A percentile compares a stretch with the other conserved stretches of the same genome.
Evolutionary conservation across 2,797 vertebrate genomes (phyloP).

Genomic region (Rhinichthys osculus): DNA sequence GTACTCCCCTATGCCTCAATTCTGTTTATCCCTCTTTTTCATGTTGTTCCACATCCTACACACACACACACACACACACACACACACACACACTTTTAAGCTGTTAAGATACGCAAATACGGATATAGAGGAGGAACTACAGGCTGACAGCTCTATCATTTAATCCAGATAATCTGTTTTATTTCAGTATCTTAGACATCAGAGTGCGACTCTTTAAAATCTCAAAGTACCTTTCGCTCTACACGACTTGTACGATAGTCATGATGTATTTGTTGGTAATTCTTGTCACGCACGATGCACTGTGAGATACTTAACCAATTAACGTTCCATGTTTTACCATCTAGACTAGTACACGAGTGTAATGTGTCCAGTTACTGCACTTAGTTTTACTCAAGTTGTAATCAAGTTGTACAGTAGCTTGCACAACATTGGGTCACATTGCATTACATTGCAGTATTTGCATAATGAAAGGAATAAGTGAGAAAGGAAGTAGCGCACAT

Average conservation of each 20-base stretch:
- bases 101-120: slow-evolving; percentile 65
- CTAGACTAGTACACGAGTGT: not conserved
- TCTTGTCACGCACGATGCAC: not conserved
- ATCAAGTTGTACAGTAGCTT: not conserved
- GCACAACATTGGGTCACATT: not conserved
- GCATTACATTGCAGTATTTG: not conserved
- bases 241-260: not conserved
- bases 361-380: not conserved
- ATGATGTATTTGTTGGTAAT: slow-evolving; percentile 6
- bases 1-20: slow-evolving; percentile 57
- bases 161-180: slow-evolving; percentile 43
- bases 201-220: slow-evolving; percentile 33
- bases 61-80: not conserved
- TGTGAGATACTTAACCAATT: slow-evolving; percentile 12
- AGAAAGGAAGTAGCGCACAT: not conserved
- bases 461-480: not conserved
- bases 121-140: slow-evolving; percentile 37
- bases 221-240: slow-evolving; percentile 19
- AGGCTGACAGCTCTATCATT: slow-evolving; percentile 42
- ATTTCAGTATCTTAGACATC: slow-evolving; percentile 36
- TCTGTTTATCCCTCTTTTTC: slow-evolving; percentile 34
- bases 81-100: slow-evolving; percentile 15
- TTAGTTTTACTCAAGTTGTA: slow-evolving; percentile 4
- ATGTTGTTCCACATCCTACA: slow-evolving; percentile 16
- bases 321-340: not conserved